Base-by-base conservation (phyloP, 1,140 invertebrate species). In the Conopomorpha cramerella region DNA sequence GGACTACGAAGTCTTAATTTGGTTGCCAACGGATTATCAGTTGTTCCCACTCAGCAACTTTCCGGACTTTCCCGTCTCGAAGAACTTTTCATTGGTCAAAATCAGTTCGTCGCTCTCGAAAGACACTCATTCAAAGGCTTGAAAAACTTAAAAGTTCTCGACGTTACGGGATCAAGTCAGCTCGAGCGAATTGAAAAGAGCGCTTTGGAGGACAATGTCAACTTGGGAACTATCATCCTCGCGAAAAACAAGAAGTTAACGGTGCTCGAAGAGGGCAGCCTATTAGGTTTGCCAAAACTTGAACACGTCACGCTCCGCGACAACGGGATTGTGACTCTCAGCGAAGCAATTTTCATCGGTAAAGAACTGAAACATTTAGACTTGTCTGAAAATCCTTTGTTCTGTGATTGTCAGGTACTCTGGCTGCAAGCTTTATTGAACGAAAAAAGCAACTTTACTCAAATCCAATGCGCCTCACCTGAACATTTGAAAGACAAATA, bases 31-130 rank as follows among this genome's bases (percentile, higher is more conserved):
- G 82, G 85, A 30, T 63, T 96, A 14, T 72, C 73, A 8, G 73
- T 80, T 25, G 83, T 95, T 8, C 92, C 92, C 0, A 92, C 91
- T 0, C 74, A 81, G 4, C 87, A 91, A 19, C 61, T 94, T 8
- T 80, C 83, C 1, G 71, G 80, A n/a, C 68, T 95, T 16, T 76
- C 78, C 1, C 81, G 90, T 10, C 67, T 95, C 16, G 91, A 93
- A 59, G 86, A 92, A 41, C 74, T 95, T 10, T 85, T 83, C 12
- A 81, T 93, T 12, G 91, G 92, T 0, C 90, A 92, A 57, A 95
- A 94, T 54, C 86, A 87, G 41, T 91, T 93, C 47, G 71, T 81
- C 13, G 64, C 76, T 0, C 63, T 94, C 15, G 80, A 82, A 49
- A 79, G 82, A 0, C 84, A 87, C 28, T 86, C 88, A 0, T 93